Evolutionary conservation across 2,888 invertebrate genomes (phyloP), one percentile per base, ranked within the genome.

Genomic region (Hemicrepidius hirtus): DNA sequence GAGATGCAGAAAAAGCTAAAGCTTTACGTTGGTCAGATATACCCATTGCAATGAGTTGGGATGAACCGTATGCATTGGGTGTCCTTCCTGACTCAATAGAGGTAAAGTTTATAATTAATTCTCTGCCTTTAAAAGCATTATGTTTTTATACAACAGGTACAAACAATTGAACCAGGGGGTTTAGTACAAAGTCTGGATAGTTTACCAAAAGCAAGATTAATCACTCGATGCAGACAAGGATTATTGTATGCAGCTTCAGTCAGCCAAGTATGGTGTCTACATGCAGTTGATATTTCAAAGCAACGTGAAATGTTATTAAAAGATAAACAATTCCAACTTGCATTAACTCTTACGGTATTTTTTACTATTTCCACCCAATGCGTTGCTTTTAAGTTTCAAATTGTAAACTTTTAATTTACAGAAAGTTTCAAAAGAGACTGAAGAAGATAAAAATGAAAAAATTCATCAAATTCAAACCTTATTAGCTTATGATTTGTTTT

Each of bases 321-420:
- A 77, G 94, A 95, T 79, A 97, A 97, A 84, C 95, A 97, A 83
- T 99, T 97, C 87, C 95, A 98, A 85, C 88, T 99, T 68, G 99
- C 99, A 1, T 90, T 98, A 20, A 94, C 95, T 84, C 87, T 98
- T 76, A 96, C 96, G 67, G 97, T 97, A 87, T 88, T 91, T 89
- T 73, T 53, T 62, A n/a, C n/a, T n/a, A n/a, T n/a, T n/a, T n/a
- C n/a, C n/a, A n/a, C n/a, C n/a, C n/a, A n/a, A n/a, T n/a, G n/a
- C n/a, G n/a, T n/a, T n/a, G n/a, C n/a, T n/a, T n/a, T n/a, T n/a
- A n/a, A n/a, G n/a, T n/a, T n/a, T n/a, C n/a, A n/a, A n/a, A n/a
- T n/a, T 57, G 10, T 46, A 21, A 13, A 59, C 5, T 18, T 24
- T 41, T 49, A 10, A 13, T 46, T 7, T 80, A 69, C 75, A 97